Evolutionary conservation across 1,140 invertebrate species (phyloP), one percentile per base, ranked within the genome.

Genomic region (Calliphora vicina): DNA sequence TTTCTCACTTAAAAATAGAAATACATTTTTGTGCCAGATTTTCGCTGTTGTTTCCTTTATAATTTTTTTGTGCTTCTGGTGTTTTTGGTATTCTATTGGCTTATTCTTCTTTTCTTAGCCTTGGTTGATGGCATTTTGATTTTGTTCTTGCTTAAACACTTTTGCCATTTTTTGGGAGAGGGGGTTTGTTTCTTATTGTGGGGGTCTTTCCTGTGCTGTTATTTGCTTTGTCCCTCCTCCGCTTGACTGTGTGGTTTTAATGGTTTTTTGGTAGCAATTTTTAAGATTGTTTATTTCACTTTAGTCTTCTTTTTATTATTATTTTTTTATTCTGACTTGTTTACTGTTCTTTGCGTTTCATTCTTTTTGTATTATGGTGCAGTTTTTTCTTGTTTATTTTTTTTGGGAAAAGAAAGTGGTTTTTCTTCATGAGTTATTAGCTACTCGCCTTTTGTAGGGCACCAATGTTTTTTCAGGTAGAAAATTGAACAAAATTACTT

Each of bases 241-340:
- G 6, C 61, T 67, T 20, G 20, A 23, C 5, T 67, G n/a, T 67
- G 61, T 23, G 61, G 61, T 67, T 67, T 67, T 67, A 67, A 67
- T 67, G 61, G 61, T 67, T 67, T 67, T 67, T 67, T 23, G 61
- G 61, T 67, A 67, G 61, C 61, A 67, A 67, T 67, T 67, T 67
- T 67, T 67, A 67, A 67, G 61, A 67, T 67, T 67, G 61, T 67
- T 67, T 67, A 67, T 67, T 67, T 67, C 61, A 67, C 61, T 67
- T 67, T 67, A 23, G 61, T 67, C 20, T 67, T 23, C 61, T 23
- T 67, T 23, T 67, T 23, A 2, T 67, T 67, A 8, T 67, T 9
- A 8, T 67, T 67, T 67, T 23, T 4, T 61, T 61, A 17, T 61
- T 17, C 13, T 17, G n/a, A 17, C 6, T 61, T 67, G 20, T 67